Conservation (phyloP, 2,888 invertebrate genomes). For the Phania funesta region DNA sequence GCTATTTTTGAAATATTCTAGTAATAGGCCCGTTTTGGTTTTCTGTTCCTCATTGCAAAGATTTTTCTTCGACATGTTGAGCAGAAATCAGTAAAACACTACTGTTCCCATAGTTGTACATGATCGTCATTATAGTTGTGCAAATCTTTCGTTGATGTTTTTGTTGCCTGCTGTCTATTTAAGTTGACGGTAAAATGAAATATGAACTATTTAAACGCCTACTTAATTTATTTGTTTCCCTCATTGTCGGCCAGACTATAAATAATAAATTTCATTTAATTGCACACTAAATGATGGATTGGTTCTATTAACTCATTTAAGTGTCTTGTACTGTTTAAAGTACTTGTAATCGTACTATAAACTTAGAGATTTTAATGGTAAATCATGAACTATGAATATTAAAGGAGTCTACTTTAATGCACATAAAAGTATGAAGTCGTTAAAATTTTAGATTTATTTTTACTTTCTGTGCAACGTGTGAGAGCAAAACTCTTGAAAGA, state of each 20-base stretch:
- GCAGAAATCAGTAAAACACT: conserved; percentile 45
- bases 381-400: too few species aligned
- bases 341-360: neutral
- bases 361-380: too few species aligned
- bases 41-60: conserved; percentile 25
- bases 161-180: conserved; percentile 1
- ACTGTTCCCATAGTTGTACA: neutral
- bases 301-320: conserved; percentile 14
- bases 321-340: neutral
- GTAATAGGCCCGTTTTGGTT: conserved; percentile 8
- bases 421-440: too few species aligned
- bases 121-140: conserved; percentile 12
- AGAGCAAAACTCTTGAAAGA: too few species aligned
- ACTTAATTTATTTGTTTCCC: conserved; percentile 78
- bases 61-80: conserved; percentile 17
- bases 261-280: conserved; percentile 69
- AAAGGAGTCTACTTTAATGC: too few species aligned
- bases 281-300: conserved; percentile 63
- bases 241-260: conserved; percentile 64
- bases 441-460: too few species aligned
- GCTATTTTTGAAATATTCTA: conserved; percentile 44
- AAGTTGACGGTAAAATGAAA: conserved; percentile 72
- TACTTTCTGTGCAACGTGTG: too few species aligned
- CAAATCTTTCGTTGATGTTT: conserved; percentile 5
- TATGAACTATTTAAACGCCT: conserved; percentile 80